phyloP scores from a whole-genome alignment of 2,797 vertebrate species.

The Betta splendens region DNA sequence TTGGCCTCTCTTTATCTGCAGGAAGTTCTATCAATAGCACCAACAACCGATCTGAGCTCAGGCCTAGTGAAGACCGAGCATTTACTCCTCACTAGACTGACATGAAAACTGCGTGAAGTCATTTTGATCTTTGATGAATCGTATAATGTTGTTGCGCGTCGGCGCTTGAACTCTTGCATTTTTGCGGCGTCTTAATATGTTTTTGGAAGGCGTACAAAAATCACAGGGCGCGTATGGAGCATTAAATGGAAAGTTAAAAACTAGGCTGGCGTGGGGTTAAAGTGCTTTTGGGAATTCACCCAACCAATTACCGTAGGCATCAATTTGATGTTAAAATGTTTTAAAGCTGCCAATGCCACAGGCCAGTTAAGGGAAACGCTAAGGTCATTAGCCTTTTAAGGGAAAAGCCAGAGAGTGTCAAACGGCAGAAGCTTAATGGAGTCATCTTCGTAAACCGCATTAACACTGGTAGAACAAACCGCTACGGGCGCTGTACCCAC shows the following conservation, averaged over 20 bases:
- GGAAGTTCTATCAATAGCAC: conserved; percentile 58
- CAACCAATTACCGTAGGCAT: conserved; percentile 71
- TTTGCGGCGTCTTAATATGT: conserved; percentile 29
- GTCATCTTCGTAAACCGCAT: conserved; percentile 54
- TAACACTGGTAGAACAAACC: conserved; percentile 65
- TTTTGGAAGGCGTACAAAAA: conserved; percentile 50
- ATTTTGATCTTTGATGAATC: conserved; percentile 22
- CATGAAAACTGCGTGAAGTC: conserved; percentile 1
- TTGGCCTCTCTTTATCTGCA: conserved; percentile 51
- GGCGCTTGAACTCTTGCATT: conserved; percentile 24
- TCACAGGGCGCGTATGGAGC: conserved; percentile 36
- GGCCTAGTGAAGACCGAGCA: conserved; percentile 8
- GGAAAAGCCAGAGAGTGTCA: conserved; percentile 51
- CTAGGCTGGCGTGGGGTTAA: conserved; percentile 43
- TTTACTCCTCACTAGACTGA: conserved; percentile 13
- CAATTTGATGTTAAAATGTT: conserved; percentile 70
- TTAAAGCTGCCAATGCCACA: conserved; percentile 64
- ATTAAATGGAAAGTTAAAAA: conserved; percentile 60
- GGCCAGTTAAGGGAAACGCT: conserved; percentile 61
- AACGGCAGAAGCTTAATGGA: conserved; percentile 60
- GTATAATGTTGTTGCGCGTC: conserved; percentile 20
- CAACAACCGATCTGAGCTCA: conserved; percentile 34
- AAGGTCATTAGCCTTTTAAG: conserved; percentile 66
- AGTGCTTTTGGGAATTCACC: conserved; percentile 70
- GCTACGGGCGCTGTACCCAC: conserved; percentile 36